These are phyloP conservation scores for Nephotettix cincticeps DNA, from an alignment of 1,140 invertebrate genomes.

Conservation along the genomic window DNA sequence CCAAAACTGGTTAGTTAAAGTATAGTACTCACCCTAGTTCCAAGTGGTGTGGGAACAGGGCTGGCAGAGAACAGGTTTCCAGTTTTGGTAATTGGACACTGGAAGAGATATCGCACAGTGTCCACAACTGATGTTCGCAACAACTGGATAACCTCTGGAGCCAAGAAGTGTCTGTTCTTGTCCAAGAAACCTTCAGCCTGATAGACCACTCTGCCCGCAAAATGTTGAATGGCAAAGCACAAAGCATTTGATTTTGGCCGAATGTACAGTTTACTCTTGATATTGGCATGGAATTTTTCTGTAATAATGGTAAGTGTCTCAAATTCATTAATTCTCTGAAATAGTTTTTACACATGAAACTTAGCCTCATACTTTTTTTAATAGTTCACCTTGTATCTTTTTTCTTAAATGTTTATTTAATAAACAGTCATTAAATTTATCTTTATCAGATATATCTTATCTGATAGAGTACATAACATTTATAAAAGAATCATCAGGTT, in stretches of 20 bases:
- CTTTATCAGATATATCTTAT: no score
- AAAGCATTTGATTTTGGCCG: conserved; percentile 73
- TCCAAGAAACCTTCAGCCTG: conserved; percentile 76
- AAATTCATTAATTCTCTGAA: no score
- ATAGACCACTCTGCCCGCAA: conserved; percentile 76
- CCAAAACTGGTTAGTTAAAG: no score
- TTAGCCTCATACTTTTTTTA: no score
- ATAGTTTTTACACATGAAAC: no score
- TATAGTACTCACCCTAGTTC: conserved; percentile 19
- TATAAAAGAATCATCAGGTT: no score
- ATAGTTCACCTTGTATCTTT: no score
- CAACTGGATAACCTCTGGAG: conserved; percentile 75
- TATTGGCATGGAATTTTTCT: conserved; percentile 83
- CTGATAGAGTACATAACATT: no score
- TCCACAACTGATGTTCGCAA: conserved; percentile 69
- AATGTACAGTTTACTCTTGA: conserved; percentile 73
- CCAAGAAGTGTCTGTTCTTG: conserved; percentile 81
- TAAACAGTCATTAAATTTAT: no score
- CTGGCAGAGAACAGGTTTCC: conserved; percentile 66
- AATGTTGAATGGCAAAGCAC: conserved; percentile 73
- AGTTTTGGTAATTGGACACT: conserved; percentile 79
- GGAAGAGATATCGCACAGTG: conserved; percentile 74
- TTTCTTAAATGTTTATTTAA: no score
- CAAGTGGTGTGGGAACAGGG: conserved; percentile 13
- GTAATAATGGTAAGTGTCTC: no score